Conservation (phyloP, 2,113 vertebrate genomes). For the Aegypius monachus region DNA sequence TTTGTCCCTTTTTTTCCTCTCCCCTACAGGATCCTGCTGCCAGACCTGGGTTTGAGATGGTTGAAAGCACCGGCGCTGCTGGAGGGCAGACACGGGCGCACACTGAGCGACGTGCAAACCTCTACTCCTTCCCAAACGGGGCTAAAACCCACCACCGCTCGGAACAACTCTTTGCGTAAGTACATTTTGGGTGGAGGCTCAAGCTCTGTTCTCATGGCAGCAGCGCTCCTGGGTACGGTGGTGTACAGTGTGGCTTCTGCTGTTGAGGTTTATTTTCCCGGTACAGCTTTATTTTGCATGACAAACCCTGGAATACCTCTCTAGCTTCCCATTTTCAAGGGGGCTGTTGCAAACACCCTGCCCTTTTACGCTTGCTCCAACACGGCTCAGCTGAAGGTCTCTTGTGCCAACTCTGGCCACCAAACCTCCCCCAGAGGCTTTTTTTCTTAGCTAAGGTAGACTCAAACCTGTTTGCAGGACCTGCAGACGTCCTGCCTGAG, state of each 20-base stretch:
- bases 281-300: background rate
- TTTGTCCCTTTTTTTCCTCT: background rate
- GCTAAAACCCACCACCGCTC: background rate
- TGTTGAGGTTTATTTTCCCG: background rate
- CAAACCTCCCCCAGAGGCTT: background rate
- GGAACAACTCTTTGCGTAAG: accelerated
- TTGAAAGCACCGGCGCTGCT: background rate
- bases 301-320: background rate
- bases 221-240: background rate
- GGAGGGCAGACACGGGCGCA: background rate
- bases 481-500: background rate
- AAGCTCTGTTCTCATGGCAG: background rate
- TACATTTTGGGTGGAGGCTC: background rate
- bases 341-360: background rate
- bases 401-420: background rate
- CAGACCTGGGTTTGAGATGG: background rate
- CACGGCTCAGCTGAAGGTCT: background rate
- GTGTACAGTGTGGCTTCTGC: background rate
- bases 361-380: background rate
- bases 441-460: background rate
- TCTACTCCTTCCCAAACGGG: background rate
- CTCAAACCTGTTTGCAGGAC: background rate
- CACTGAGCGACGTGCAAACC: background rate
- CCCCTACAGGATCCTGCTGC: background rate
- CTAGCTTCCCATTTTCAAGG: background rate